Percentiles rank a stretch among this genome's conserved stretches.
Evolutionary conservation across 2,888 invertebrate species (phyloP).

Genomic region (Trichopoda pennipes): DNA sequence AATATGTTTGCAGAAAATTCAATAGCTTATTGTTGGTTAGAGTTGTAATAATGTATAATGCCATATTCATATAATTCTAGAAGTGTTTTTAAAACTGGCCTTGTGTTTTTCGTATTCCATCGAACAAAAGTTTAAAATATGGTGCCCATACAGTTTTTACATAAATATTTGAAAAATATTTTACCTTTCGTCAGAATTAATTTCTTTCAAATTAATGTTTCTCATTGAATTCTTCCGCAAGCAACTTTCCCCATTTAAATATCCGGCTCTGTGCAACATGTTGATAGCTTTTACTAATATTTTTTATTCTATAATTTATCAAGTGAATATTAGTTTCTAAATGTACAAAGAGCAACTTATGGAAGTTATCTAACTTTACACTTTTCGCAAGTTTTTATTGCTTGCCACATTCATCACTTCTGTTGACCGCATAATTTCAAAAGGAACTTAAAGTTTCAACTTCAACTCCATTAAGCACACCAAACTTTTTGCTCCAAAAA

Average conservation of each 20-base stretch:
- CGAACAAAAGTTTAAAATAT: too few relatives aligned
- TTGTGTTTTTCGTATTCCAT: too few relatives aligned
- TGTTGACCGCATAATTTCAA: conserved; percentile 65
- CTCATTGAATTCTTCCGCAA: not conserved
- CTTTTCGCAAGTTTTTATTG: conserved; percentile 65
- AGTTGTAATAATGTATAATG: too few relatives aligned
- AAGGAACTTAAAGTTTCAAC: conserved; percentile 64
- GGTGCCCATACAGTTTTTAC: too few relatives aligned
- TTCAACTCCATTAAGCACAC: conserved; percentile 68
- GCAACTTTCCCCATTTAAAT: not conserved
- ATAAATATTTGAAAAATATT: too few relatives aligned
- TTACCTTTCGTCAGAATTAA: too few relatives aligned
- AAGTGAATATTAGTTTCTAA: conserved; percentile 64
- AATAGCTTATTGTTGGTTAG: too few relatives aligned
- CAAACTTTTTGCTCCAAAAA: conserved; percentile 44
- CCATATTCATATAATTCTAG: too few relatives aligned
- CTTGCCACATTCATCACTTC: conserved; percentile 67
- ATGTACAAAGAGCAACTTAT: conserved; percentile 59
- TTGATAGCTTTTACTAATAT: conserved; percentile 17
- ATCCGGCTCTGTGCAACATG: not conserved
- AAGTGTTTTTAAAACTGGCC: too few relatives aligned
- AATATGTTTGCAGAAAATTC: too few relatives aligned
- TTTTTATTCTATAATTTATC: conserved; percentile 36
- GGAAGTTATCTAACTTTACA: conserved; percentile 67
- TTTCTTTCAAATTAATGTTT: too few relatives aligned